These are phyloP conservation scores for Ryuthela nishihirai DNA, from an alignment of 2,888 invertebrate species.

Conservation along the genomic window DNA sequence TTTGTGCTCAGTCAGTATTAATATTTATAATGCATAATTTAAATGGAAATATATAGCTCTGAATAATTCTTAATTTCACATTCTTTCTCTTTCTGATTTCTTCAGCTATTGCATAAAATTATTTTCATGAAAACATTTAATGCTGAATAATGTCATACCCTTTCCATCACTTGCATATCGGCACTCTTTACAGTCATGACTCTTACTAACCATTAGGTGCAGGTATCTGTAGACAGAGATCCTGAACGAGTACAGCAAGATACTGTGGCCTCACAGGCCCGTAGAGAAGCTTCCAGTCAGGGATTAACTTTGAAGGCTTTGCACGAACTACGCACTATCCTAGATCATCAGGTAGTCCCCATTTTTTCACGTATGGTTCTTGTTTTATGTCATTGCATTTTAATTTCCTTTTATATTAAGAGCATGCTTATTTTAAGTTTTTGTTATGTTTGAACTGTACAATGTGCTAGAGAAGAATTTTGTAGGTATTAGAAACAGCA, in stretches of 20 bases:
- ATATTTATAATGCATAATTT: too few relatives aligned
- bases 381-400: neutral
- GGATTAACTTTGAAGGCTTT: constrained; percentile 35
- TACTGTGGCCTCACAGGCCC: constrained; percentile 34
- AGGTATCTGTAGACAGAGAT: constrained; percentile 12
- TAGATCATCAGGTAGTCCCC: constrained; percentile 28
- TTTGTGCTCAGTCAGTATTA: too few relatives aligned
- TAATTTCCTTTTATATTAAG: neutral
- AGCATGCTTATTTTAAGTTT: neutral
- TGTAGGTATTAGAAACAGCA: too few relatives aligned
- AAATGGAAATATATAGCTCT: too few relatives aligned
- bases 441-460: neutral
- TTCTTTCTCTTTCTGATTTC: too few relatives aligned
- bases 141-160: too few relatives aligned
- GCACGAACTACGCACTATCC: constrained; percentile 37
- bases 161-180: too few relatives aligned
- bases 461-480: too few relatives aligned
- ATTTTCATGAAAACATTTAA: too few relatives aligned
- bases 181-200: too few relatives aligned
- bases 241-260: constrained; percentile 31
- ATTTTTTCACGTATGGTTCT: neutral
- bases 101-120: too few relatives aligned
- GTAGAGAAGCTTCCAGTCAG: constrained; percentile 31
- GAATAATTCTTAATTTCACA: too few relatives aligned
- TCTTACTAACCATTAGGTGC: constrained; percentile 13